Evolutionary conservation across 2,797 vertebrate genomes (phyloP).

Genomic region (Peromyscus eremicus): DNA sequence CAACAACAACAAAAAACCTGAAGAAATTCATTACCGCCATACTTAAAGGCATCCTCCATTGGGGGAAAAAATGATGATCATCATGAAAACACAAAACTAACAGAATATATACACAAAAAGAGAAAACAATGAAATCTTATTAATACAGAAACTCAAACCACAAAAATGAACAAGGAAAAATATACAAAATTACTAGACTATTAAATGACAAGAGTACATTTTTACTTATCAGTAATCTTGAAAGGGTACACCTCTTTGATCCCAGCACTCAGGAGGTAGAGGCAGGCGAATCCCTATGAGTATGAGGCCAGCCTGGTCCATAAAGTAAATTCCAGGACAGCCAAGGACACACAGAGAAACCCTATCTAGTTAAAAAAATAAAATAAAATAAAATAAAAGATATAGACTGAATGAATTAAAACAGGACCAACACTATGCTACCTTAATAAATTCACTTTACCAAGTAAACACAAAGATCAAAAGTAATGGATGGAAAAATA

Average conservation of each 20-base stretch:
- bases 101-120: not conserved
- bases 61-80: not conserved
- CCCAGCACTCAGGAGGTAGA: too few species aligned
- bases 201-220: not conserved
- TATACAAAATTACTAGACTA: not conserved
- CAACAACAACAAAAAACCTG: too few species aligned
- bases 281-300: too few species aligned
- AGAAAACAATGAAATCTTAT: not conserved
- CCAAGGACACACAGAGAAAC: not conserved
- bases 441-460: not conserved
- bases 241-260: not conserved
- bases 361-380: not conserved
- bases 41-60: not conserved
- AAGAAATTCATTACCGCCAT: not conserved
- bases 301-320: too few species aligned
- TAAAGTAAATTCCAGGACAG: not conserved
- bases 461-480: not conserved
- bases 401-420: not conserved
- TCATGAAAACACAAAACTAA: not conserved
- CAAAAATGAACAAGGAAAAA: not conserved
- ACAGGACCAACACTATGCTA: not conserved
- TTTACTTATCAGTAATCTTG: not conserved
- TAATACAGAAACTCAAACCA: not conserved
- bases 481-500: not conserved
- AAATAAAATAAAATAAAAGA: too few species aligned